Evolutionary conservation across 2,888 invertebrate species (phyloP).

Genomic region (Cosmopolites sordidus): DNA sequence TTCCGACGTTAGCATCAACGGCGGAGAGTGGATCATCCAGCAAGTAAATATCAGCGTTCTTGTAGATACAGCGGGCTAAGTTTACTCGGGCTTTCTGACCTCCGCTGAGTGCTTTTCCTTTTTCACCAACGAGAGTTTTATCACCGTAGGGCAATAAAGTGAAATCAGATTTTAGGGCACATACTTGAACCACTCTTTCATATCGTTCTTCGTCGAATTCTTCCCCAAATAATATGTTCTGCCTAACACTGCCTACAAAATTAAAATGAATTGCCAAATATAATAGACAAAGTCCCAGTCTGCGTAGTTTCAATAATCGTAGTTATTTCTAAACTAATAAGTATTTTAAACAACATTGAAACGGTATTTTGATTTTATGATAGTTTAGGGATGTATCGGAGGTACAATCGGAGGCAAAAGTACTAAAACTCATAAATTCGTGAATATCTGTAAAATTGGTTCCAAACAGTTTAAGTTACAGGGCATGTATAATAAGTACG

Average conservation of each 20-base stretch:
- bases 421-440: no score
- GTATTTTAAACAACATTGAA: no score
- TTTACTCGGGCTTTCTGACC: slow-evolving; percentile 83
- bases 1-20: slow-evolving; percentile 73
- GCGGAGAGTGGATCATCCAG: slow-evolving; percentile 80
- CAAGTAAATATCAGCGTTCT: slow-evolving; percentile 72
- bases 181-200: slow-evolving; percentile 59
- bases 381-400: no score
- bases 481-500: no score
- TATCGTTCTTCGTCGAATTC: slow-evolving; percentile 57
- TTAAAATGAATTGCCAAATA: background rate
- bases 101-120: slow-evolving; percentile 75
- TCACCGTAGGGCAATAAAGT: slow-evolving; percentile 72
- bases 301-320: no score
- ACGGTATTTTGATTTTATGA: no score
- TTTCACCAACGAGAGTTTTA: slow-evolving; percentile 73
- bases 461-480: no score
- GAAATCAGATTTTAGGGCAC: slow-evolving; percentile 66
- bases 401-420: no score
- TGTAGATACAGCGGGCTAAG: slow-evolving; percentile 71
- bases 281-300: no score
- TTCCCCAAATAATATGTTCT: slow-evolving; percentile 76
- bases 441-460: no score
- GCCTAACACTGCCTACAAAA: slow-evolving; percentile 56
- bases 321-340: no score